Percentiles rank a stretch among this genome's conserved stretches.
phyloP scores from a whole-genome alignment of 2,888 invertebrate species.

The Tromatobia lineatoria region DNA sequence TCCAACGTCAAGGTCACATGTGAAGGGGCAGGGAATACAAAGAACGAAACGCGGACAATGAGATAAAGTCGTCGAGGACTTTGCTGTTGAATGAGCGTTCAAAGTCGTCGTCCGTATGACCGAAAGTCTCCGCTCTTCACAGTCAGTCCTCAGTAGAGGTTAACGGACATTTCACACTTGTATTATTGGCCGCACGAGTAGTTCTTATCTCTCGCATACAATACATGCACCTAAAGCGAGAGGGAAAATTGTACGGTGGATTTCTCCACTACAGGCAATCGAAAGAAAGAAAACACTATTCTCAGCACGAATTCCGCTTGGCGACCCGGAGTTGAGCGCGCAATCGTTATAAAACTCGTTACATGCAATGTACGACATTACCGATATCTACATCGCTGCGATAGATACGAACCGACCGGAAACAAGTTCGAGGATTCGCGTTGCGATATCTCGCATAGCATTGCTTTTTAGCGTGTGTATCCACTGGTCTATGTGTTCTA shows the following conservation, averaged over 20 bases:
- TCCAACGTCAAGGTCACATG: neutral
- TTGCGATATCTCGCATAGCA: conserved; percentile 23
- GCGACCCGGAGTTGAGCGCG: conserved; percentile 28
- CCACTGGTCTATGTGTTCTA: neutral
- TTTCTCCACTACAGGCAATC: neutral
- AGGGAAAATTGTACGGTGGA: neutral
- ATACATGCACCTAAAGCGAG: neutral
- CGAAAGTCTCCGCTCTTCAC: conserved; percentile 7
- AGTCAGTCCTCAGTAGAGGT: neutral
- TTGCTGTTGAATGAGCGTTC: conserved; percentile 1
- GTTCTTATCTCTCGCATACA: neutral
- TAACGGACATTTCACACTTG: conserved; percentile 8
- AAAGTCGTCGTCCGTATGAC: neutral
- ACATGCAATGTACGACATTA: conserved; percentile 19
- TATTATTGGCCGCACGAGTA: neutral
- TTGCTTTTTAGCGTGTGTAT: neutral
- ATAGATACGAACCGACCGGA: conserved; percentile 59
- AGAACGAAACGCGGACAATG: neutral
- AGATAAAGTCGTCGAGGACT: neutral
- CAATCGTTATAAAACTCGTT: conserved; percentile 41
- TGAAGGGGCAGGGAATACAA: neutral
- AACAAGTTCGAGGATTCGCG: conserved; percentile 49
- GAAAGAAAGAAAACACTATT: neutral
- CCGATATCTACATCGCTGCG: conserved; percentile 7
- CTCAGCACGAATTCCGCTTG: neutral